These are phyloP conservation scores for Drosophila quadrilineata DNA, from an alignment of 1,140 invertebrate genomes.

Conservation along the genomic window DNA sequence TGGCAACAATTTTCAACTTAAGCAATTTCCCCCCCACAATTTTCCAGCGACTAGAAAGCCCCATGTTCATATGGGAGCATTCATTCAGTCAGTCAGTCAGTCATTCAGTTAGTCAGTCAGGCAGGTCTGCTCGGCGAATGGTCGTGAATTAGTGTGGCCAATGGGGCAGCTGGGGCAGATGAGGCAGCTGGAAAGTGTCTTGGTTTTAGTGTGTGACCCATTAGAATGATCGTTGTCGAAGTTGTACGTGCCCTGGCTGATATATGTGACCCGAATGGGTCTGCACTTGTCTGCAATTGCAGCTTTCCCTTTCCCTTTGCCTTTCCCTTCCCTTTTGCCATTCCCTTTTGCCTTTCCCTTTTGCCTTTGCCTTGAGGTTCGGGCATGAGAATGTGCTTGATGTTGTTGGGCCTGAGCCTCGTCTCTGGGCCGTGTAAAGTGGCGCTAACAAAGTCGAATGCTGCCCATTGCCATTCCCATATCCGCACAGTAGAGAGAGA, in stretches of 20 bases:
- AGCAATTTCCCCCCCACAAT: slow-evolving; percentile 73
- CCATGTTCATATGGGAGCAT: slow-evolving; percentile 66
- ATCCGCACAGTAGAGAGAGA: slow-evolving; percentile 7
- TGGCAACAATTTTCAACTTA: slow-evolving; percentile 74
- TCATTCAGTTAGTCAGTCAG: slow-evolving; percentile 28
- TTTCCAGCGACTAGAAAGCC: slow-evolving; percentile 51
- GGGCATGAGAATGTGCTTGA: too few species aligned
- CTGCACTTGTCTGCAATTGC: neutral
- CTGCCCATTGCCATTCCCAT: slow-evolving; percentile 18
- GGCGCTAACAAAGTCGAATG: slow-evolving; percentile 67
- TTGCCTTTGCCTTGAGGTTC: too few species aligned
- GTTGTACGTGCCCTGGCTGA: slow-evolving; percentile 61
- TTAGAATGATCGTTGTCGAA: slow-evolving; percentile 79
- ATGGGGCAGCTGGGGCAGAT: too few species aligned
- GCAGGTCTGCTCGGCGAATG: neutral
- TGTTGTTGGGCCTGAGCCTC: slow-evolving; percentile 25
- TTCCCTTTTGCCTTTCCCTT: too few species aligned
- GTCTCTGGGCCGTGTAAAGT: slow-evolving; percentile 56
- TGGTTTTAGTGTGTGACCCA: slow-evolving; percentile 73
- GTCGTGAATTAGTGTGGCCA: slow-evolving; percentile 50
- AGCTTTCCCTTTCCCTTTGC: too few species aligned
- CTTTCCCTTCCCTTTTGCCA: too few species aligned
- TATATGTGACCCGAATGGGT: slow-evolving; percentile 28
- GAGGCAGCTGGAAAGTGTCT: slow-evolving; percentile 39
- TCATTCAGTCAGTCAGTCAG: slow-evolving; percentile 46